Base-by-base conservation (phyloP, 2,797 vertebrate genomes). In the Sebastes iracundus region DNA sequence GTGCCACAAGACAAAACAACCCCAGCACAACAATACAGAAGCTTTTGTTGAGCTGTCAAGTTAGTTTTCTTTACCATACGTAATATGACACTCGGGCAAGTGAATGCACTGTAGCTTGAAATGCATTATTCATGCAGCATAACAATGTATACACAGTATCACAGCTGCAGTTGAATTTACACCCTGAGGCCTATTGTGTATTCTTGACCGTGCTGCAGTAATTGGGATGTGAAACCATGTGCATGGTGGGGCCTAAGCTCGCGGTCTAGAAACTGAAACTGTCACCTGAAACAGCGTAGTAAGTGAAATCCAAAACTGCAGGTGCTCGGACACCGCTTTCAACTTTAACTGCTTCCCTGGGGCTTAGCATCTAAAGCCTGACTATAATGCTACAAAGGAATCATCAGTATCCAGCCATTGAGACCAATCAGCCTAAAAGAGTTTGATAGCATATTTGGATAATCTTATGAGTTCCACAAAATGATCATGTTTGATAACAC, bases 281-380 rank as follows among this genome's bases (percentile, higher is more conserved):
- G 89, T 92, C 85, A 94, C 82, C 79, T 81, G 87, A 94, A 92
- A 91, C 87, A 89, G 79, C 75, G 73, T 58, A 55, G 78, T 74
- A 89, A 90, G 84, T 89, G 93, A 95, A 95, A 95, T 93, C 68
- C 71, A 82, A 94, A 84, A 80, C 87, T 60, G 46, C 75, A 85
- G 82, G 81, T 87, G 82, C 65, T 67, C 2, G 6, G 77, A 80
- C 72, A 76, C 35, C 14, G 14, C 82, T 88, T 85, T 91, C 63
- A 87, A 72, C 80, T 66, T 81, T 75, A 76, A 86, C 60, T 61
- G 22, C 61, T 35, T 4, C 75, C 73, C 9, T 1, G 25, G 16
- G 75, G 73, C 55, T 69, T 52, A 55, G 63, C 25, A 18, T 73
- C 35, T 68, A 64, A 75, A 78, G 27, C 2, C 22, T 52, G 30